These are phyloP conservation scores for Disparrhopalites patrizii DNA, from an alignment of 2,888 invertebrate species.

Conservation along the genomic window DNA sequence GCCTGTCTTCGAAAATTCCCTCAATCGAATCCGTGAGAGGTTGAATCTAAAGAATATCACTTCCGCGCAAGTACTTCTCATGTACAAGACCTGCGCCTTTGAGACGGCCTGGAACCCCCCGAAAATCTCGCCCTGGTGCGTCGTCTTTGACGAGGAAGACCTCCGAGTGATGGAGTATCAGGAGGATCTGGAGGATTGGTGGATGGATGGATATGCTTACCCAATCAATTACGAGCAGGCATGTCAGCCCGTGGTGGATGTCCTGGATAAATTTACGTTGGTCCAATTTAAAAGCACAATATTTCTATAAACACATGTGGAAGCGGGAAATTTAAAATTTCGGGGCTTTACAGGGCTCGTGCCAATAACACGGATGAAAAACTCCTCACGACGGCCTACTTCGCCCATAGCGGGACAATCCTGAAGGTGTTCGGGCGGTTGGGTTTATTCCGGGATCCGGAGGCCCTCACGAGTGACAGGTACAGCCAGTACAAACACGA, in stretches of 20 bases:
- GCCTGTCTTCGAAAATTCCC: conserved; percentile 58
- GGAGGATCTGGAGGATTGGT: conserved; percentile 74
- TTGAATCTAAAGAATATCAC: conserved; percentile 58
- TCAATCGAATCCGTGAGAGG: conserved; percentile 60
- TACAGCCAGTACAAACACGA: conserved; percentile 39
- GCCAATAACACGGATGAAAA: conserved; percentile 9
- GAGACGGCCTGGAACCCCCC: conserved; percentile 73
- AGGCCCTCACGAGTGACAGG: conserved; percentile 59
- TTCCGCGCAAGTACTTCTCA: conserved; percentile 60
- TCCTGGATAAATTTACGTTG: too few species aligned
- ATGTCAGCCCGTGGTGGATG: conserved; percentile 67
- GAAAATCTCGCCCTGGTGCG: conserved; percentile 73
- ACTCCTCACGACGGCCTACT: conserved; percentile 62
- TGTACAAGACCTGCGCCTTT: conserved; percentile 72
- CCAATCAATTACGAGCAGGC: conserved; percentile 69
- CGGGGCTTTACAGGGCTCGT: not conserved
- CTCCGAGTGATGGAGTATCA: conserved; percentile 67
- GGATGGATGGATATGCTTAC: conserved; percentile 76
- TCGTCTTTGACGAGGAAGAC: conserved; percentile 62
- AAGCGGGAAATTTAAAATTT: too few species aligned
- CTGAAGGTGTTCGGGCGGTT: conserved; percentile 70
- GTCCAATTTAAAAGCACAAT: too few species aligned
- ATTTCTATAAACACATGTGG: too few species aligned
- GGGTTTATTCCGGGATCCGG: conserved; percentile 65
- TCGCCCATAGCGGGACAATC: conserved; percentile 77